A percentile compares a stretch with the other conserved stretches of the same genome.
Conservation (phyloP, 2,888 invertebrate species). For the Himalopsyche japonica region DNA sequence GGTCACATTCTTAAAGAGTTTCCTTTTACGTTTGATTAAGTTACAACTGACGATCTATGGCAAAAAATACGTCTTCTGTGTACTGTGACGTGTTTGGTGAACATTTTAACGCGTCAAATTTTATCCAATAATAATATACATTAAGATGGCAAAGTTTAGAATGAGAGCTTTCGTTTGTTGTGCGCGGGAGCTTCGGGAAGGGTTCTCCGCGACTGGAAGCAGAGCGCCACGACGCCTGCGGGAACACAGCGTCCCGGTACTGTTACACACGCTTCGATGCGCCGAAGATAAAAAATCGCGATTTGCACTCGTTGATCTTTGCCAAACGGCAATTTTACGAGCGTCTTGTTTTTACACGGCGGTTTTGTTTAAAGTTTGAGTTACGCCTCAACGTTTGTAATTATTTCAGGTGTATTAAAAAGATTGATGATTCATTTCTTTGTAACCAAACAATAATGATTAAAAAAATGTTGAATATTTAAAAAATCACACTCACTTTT, state of each 20-base stretch:
- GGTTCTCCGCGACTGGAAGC: conserved; percentile 8
- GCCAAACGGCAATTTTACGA: background rate
- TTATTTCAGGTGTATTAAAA: background rate
- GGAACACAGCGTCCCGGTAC: background rate
- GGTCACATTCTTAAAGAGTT: too few relatives aligned
- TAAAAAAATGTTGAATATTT: too few relatives aligned
- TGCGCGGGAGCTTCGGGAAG: conserved; percentile 1
- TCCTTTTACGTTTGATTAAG: too few relatives aligned
- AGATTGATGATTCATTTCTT: background rate
- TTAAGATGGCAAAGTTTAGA: background rate
- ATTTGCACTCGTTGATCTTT: background rate
- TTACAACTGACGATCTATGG: too few relatives aligned
- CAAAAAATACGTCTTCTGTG: too few relatives aligned
- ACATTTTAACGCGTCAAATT: too few relatives aligned
- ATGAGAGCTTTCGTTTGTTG: background rate
- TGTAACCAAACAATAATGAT: too few relatives aligned
- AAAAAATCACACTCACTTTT: too few relatives aligned
- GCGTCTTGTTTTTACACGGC: background rate
- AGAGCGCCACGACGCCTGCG: background rate
- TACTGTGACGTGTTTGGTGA: too few relatives aligned
- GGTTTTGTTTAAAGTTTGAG: background rate
- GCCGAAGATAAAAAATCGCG: background rate
- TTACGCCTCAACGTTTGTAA: background rate
- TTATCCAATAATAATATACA: too few relatives aligned
- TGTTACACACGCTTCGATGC: conserved; percentile 1